Evolutionary conservation across 2,888 invertebrate genomes (phyloP), one percentile per base, ranked within the genome.

Genomic region (Brachynemurus nebulosus): DNA sequence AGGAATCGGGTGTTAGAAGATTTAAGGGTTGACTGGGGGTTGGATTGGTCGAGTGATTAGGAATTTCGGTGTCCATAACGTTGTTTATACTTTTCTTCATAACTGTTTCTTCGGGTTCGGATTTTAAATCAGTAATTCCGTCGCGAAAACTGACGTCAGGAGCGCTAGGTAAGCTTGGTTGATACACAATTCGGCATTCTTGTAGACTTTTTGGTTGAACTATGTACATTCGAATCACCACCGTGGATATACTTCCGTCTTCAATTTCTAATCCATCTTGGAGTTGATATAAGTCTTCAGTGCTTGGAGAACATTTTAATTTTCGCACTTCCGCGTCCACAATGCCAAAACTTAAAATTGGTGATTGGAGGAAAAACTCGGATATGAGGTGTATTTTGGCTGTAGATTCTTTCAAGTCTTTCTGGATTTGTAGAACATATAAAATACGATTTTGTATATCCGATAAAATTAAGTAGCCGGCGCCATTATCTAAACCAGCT

Each of bases 161-260:
- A 40, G 36, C 47, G 12, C 40, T 16, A 54, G 33, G 38, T 2
- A 17, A 40, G 3, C 69, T 68, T 41, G 71, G 70, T 47, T 66
- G 55, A 62, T 78, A 82, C 4, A 76, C 72, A 38, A 89, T 80
- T 52, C 78, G 73, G 52, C 85, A 81, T 58, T 90, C 86, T 65
- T 92, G 91, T 48, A 93, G 69, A 3, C 89, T 86, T 64, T 88
- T 89, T 20, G 88, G 86, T 59, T 90, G 88, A 48, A 91, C 84
- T 49, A 88, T 73, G 63, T 82, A 83, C 71, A 90, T 72, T 45
- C 71, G 66, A 21, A 78, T 65, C 4, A 71, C 65, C 45, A 65
- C 57, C 12, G 61, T 60, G 4, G 57, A 63, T 42, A 70, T 62
- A 40, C 70, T 71, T 27, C 69, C 61, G 35, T 70, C 70, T 44